A percentile compares a stretch with the other conserved stretches of the same genome.
Evolutionary conservation across 2,888 invertebrate genomes (phyloP).

Genomic region (Aplocera efformata): DNA sequence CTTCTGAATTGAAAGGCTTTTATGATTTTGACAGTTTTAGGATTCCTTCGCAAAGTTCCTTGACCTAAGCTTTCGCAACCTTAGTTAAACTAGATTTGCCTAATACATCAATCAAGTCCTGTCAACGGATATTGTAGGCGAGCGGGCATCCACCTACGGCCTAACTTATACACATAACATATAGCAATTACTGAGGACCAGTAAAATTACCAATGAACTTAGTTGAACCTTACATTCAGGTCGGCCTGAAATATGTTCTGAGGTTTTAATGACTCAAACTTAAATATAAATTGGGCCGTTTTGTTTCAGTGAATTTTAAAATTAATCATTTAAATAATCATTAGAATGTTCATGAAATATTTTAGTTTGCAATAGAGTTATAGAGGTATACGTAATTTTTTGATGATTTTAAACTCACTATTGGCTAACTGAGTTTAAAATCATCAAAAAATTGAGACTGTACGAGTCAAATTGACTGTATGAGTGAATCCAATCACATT

Average conservation of each 20-base stretch:
- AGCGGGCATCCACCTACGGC: constrained; percentile 32
- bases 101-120: constrained; percentile 35
- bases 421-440: too few species aligned
- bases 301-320: too few species aligned
- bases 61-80: constrained; percentile 9
- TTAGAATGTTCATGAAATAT: too few species aligned
- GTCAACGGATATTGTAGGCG: constrained; percentile 47
- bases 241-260: constrained; percentile 16
- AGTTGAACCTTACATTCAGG: constrained; percentile 25
- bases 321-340: too few species aligned
- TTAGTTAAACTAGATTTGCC: constrained; percentile 4
- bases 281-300: neutral
- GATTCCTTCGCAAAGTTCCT: constrained; percentile 4
- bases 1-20: too few species aligned
- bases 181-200: constrained; percentile 4
- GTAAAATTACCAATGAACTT: constrained; percentile 25
- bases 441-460: too few species aligned
- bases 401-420: too few species aligned
- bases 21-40: too few species aligned
- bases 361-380: too few species aligned
- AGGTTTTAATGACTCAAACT: neutral
- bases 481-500: too few species aligned
- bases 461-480: too few species aligned
- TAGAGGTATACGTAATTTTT: too few species aligned
- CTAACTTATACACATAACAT: constrained; percentile 21